Evolutionary conservation across 2,113 vertebrate genomes (phyloP), one percentile per base, ranked within the genome.

Genomic region (Apteryx owenii): DNA sequence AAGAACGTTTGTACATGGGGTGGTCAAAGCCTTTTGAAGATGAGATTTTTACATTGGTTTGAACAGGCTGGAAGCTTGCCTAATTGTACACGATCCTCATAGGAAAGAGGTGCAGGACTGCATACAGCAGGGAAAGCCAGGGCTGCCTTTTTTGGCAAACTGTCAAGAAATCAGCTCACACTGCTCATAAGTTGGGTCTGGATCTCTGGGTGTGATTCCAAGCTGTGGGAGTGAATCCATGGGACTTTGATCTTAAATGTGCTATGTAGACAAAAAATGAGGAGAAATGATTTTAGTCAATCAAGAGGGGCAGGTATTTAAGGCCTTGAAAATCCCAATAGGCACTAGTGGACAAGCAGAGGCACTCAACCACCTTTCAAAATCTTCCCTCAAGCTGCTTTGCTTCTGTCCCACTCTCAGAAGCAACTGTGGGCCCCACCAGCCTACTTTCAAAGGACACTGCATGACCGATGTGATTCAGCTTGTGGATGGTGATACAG

Each of bases 161-260:
- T 58, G 25, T 40, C 89, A 83, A 12, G 51, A 60, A 60, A 60
- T 60, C 3, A 69, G 64, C 40, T 75, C 71, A 50, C 19, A 31
- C 0, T 0, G 0, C 48, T 87, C 48, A 44, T 36, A 87, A 40
- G 42, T 3, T 46, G 75, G 84, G 44, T 93, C n/a, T 60, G 3
- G 0, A 14, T 62, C 51, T 42, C 60, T 31, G 71, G 46, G 46
- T 48, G 18, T 48, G 46, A 48, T 48, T 48, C 46, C 46, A 19
- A 48, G 46, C 17, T 48, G 46, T 48, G 46, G 46, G 18, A 48
- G 18, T 19, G 46, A 48, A 48, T 48, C 46, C 18, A 48, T 19
- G 17, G 31, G 53, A 83, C 25, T 25, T 76, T 38, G 17, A 38
- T 76, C 33, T 75, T 79, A 91, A 75, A 62, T 50, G 50, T 50